Conservation (phyloP, 2,797 vertebrate species). For the Gorsachius magnificus region DNA sequence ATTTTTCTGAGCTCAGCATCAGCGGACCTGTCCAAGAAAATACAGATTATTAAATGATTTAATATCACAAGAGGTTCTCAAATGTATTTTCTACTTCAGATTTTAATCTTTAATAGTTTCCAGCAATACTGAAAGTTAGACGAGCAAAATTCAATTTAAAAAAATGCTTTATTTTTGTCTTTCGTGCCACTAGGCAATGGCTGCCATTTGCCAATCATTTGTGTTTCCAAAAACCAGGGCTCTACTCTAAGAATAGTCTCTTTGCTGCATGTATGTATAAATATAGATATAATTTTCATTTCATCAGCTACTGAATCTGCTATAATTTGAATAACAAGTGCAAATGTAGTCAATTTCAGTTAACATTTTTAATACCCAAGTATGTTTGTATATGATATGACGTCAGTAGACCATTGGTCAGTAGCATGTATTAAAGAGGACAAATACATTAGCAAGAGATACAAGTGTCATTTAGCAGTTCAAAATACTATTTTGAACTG, state of each 20-base stretch:
- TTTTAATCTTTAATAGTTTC: background rate
- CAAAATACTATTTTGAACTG: background rate
- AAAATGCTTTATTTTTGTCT: background rate
- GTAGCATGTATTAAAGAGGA: background rate
- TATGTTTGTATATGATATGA: background rate
- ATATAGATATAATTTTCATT: background rate
- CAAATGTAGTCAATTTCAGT: background rate
- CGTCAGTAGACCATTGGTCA: background rate
- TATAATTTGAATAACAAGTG: background rate
- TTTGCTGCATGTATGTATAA: background rate
- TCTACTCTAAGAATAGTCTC: background rate
- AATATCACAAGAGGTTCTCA: background rate
- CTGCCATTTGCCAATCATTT: background rate
- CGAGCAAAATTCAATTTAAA: background rate
- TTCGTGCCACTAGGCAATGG: background rate
- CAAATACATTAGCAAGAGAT: background rate
- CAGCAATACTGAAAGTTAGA: background rate
- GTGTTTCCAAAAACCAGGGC: background rate
- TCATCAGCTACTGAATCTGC: background rate
- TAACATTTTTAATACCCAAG: background rate
- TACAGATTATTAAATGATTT: background rate
- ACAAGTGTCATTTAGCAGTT: background rate
- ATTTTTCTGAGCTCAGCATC: constrained; percentile 79
- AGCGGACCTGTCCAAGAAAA: constrained; percentile 69
- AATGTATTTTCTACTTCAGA: background rate